Evolutionary conservation across 2,797 vertebrate species (phyloP), one percentile per base, ranked within the genome.

Genomic region (Poeciliopsis presidionis): DNA sequence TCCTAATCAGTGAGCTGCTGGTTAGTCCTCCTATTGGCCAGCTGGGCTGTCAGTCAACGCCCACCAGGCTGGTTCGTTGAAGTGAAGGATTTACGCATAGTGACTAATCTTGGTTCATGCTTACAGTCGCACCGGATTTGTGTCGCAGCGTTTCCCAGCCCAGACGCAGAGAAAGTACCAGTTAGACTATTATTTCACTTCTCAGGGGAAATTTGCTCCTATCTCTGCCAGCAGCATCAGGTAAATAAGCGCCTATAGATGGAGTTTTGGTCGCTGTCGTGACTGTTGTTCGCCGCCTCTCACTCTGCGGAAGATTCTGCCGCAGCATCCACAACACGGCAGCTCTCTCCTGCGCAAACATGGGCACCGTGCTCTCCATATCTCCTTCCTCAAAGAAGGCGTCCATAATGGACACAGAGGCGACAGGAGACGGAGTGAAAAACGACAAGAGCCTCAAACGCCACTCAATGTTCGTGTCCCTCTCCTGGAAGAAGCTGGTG

Each of bases 361-460:
- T 99, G 98, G 98, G 98, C 75, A 98, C 98, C 81, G 97, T 97
- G 80, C 95, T 99, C 80, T 99, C 98, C 18, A 95, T 99, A 76
- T 97, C 97, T 13, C 96, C 97, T 53, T 87, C 95, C 73, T 88
- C 90, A 3, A 95, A 94, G 84, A 94, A 94, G 90, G 90, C 91
- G 14, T 92, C 95, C 75, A 95, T 95, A 77, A 93, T 95, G 93
- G 95, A 96, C 93, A 84, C 93, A 78, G 93, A 93, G 74, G 90
- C 79, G 77, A 92, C 93, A 55, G 93, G 76, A 14, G 94, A 95
- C 0, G 84, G 55, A 18, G 86, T 86, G 16, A 97, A 97, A 72
- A 94, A 90, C 77, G 97, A 97, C 84, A 97, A 97, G 87, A 95
- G 96, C 90, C 92, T 98, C 75, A 98, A 97, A 75, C 93, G 96